Evolutionary conservation across 1,140 invertebrate species (phyloP).

Genomic region (Drosophila sproati): DNA sequence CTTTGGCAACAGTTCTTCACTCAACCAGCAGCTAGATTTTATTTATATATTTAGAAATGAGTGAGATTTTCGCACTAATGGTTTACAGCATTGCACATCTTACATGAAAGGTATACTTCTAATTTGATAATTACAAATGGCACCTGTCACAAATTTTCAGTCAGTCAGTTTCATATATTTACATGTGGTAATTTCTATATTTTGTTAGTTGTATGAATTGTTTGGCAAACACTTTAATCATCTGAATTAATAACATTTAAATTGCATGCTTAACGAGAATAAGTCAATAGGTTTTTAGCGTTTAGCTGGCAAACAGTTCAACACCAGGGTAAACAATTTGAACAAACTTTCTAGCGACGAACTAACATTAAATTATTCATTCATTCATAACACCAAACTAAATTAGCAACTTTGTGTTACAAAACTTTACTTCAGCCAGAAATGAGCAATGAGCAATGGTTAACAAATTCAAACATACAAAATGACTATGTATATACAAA

Average conservation of each 20-base stretch:
- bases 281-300: slow-evolving; percentile 6
- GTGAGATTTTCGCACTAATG: too few relatives aligned
- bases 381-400: slow-evolving; percentile 49
- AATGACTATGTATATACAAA: neutral
- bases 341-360: slow-evolving; percentile 29
- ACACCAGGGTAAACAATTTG: slow-evolving; percentile 39
- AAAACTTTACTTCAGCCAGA: slow-evolving; percentile 12
- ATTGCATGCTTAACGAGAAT: neutral
- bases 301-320: slow-evolving; percentile 29
- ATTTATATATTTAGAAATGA: too few relatives aligned
- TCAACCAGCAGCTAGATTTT: too few relatives aligned
- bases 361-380: slow-evolving; percentile 45
- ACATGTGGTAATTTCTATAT: too few relatives aligned
- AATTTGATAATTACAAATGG: too few relatives aligned
- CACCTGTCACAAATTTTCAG: too few relatives aligned
- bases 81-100: too few relatives aligned
- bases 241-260: neutral
- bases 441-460: slow-evolving; percentile 16
- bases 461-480: slow-evolving; percentile 15
- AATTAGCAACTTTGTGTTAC: slow-evolving; percentile 38
- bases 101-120: too few relatives aligned
- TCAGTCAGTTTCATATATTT: too few relatives aligned
- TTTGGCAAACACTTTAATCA: neutral
- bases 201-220: neutral
- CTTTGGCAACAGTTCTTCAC: too few relatives aligned